Conservation (phyloP, 2,797 vertebrate genomes). For the Phataginus tetradactyla region DNA sequence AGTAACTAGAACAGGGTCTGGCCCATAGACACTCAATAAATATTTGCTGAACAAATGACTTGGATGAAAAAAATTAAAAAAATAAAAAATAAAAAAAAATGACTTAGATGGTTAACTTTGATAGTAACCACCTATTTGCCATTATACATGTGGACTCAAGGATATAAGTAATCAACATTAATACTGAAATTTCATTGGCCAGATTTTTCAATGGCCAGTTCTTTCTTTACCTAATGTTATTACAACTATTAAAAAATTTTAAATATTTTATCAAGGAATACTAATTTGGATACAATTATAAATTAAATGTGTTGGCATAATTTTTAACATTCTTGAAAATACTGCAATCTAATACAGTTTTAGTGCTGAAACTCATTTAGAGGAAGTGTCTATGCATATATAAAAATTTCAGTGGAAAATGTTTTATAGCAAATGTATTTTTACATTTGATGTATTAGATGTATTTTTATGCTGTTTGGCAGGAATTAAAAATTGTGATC, state of each 20-base stretch:
- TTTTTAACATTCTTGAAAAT: constrained; percentile 30
- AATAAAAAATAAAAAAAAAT: no score
- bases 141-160: background rate
- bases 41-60: constrained; percentile 33
- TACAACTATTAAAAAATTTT: constrained; percentile 10
- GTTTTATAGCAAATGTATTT: background rate
- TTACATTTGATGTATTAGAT: background rate
- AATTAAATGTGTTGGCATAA: background rate
- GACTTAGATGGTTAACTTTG: constrained; percentile 9
- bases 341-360: constrained; percentile 5
- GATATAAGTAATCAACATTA: constrained; percentile 1
- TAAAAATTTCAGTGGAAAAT: constrained; percentile 45
- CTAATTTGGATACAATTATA: constrained; percentile 38
- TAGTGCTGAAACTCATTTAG: constrained; percentile 51
- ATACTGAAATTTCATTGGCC: constrained; percentile 17
- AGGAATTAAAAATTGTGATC: constrained; percentile 10
- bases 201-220: constrained; percentile 23
- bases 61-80: no score
- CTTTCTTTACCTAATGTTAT: constrained; percentile 20
- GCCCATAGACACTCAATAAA: background rate
- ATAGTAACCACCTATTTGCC: background rate
- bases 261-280: constrained; percentile 45
- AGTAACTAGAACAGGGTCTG: background rate
- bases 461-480: constrained; percentile 12
- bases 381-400: constrained; percentile 5